Evolutionary conservation across 2,113 vertebrate species (phyloP), one percentile per base, ranked within the genome.

Genomic region (Misgurnus anguillicaudatus): DNA sequence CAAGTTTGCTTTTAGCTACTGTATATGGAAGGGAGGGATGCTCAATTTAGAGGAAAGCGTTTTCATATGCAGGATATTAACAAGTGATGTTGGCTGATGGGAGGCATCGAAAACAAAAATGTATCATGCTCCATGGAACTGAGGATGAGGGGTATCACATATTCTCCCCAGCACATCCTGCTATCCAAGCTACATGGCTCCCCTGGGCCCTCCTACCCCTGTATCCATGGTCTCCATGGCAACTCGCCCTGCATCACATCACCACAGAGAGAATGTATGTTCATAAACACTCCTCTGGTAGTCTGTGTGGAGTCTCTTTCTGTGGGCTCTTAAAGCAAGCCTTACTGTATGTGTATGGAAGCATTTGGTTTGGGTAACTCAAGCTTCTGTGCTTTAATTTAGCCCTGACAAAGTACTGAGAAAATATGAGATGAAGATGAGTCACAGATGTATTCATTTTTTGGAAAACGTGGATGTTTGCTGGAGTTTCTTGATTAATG

Each of bases 221-320:
- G 67, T 61, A 75, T 68, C 74, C 65, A 39, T 53, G 24, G 66
- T 85, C 81, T 71, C 84, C 81, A 85, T 85, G 75, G 81, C 81
- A 85, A 85, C 84, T 70, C 57, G 51, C 75, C 83, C 78, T 79
- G 76, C 74, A 75, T 70, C 60, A 60, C 81, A 79, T 78, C 57
- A 76, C 61, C 71, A 66, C 66, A 75, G 70, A 80, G 61, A 62
- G 63, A 64, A 68, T 21, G 60, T 51, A 51, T 58, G 73, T 60
- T 80, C n/a, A 62, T 51, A 75, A 60, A 75, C 11, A 31, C 24
- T 64, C 47, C 39, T 78, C 41, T 71, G 47, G 57, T n/a, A 63
- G 31, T 67, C 66, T 3, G 41, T 74, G 11, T n/a, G n/a, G n/a
- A n/a, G n/a, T 53, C 17, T 57, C 17, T 57, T 57, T n/a, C 42